Evolutionary conservation across 2,888 invertebrate genomes (phyloP), one percentile per base, ranked within the genome.

Genomic region (Lymantria monacha): DNA sequence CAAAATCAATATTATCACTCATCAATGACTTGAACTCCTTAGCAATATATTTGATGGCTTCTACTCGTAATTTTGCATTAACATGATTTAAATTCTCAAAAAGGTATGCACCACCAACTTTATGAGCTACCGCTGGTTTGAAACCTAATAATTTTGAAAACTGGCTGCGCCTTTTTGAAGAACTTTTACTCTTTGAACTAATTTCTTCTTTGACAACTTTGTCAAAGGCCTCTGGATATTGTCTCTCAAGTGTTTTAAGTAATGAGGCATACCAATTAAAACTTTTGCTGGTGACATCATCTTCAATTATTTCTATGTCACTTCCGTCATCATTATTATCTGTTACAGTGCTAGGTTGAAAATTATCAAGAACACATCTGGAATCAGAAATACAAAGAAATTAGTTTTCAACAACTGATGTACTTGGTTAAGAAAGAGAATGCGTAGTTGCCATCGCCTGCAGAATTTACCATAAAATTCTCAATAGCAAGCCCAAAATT

Each of bases 31-130:
- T 65, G 61, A 91, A 92, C 57, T 93, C 92, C 53, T 92, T 87
- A 0, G 93, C 81, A 9, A 97, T 83, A 58, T 93, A 93, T 61
- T 93, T 89, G 0, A 97, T 87, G 0, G 96, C 96, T 67, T 93
- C 87, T 1, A 93, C 83, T 59, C 97, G 92, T 48, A 95, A 88
- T 44, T 92, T 83, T 0, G 94, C 79, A 66, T 93, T 94, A 0
- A 94, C 87, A 78, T 97, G 96, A 67, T 96, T 95, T 0, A 97
- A 81, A 61, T 94, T 94, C 72, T 95, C 93, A 66, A 95, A 94
- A 0, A 95, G 85, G 48, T 92, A 89, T 37, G 85, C 88, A 0
- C 87, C 87, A 44, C 90, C 90, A 10, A 92, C 80, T 72, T 88
- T 87, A 55, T 92, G 92, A 0, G 89, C 84, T 0, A 92, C 87